Conservation (phyloP, 2,797 vertebrate species). For the Cynopterus sphinx region DNA sequence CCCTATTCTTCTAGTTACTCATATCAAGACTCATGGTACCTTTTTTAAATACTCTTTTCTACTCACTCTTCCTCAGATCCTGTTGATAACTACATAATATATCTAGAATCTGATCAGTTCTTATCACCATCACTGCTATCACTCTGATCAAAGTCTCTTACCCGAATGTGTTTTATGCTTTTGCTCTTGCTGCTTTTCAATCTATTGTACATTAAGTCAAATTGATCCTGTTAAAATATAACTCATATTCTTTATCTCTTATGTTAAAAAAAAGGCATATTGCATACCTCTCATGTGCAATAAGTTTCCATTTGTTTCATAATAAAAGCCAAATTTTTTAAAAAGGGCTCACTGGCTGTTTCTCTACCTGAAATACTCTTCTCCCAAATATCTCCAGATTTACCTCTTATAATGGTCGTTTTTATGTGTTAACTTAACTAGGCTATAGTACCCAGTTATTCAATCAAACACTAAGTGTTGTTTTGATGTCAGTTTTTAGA, state of each 20-base stretch:
- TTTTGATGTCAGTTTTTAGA: conserved; percentile 23
- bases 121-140: background rate
- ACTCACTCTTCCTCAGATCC: background rate
- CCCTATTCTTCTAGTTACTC: background rate
- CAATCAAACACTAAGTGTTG: conserved; percentile 3
- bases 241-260: background rate
- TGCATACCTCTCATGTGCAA: background rate
- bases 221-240: background rate
- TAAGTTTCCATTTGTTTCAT: background rate
- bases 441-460: background rate
- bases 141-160: background rate
- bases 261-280: background rate
- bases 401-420: background rate
- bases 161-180: background rate
- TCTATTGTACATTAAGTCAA: background rate
- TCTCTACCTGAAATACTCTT: background rate
- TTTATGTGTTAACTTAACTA: background rate
- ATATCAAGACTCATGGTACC: background rate
- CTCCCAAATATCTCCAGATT: background rate
- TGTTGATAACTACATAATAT: background rate
- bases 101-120: background rate
- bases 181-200: background rate
- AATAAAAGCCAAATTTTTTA: background rate
- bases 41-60: background rate
- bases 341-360: background rate